Evolutionary conservation across 2,113 vertebrate species (phyloP).

Genomic region (Tautogolabrus adspersus): DNA sequence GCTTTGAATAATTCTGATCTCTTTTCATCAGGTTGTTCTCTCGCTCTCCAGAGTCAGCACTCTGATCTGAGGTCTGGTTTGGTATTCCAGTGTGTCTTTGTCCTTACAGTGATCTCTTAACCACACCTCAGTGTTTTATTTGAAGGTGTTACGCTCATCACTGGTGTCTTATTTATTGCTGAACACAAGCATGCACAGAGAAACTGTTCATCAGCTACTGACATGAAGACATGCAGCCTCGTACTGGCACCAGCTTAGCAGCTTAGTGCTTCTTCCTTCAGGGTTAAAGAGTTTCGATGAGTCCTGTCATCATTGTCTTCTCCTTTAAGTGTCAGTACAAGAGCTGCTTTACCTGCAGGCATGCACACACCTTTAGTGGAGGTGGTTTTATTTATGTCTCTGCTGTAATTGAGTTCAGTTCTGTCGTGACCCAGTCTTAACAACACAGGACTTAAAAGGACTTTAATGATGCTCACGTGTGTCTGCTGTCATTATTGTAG

Average conservation of each 20-base stretch:
- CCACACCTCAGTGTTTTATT: too few relatives aligned
- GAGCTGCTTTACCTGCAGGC: neutral
- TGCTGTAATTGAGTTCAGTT: conserved; percentile 50
- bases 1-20: conserved; percentile 42
- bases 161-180: neutral
- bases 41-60: conserved; percentile 4
- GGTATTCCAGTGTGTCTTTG: neutral
- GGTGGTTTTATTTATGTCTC: conserved; percentile 49
- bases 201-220: neutral
- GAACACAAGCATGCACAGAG: neutral
- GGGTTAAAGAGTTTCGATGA: conserved; percentile 45
- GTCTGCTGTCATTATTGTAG: neutral
- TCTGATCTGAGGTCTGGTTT: neutral
- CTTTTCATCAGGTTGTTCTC: conserved; percentile 44
- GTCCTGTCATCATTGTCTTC: conserved; percentile 38
- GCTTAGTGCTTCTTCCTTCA: conserved; percentile 15
- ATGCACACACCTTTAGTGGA: conserved; percentile 6
- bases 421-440: conserved; percentile 7
- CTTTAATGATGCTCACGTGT: conserved; percentile 26
- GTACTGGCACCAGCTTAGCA: conserved; percentile 5
- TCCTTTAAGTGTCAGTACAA: conserved; percentile 42
- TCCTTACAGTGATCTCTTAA: neutral
- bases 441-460: conserved; percentile 17
- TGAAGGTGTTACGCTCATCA: neutral
- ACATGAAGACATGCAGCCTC: conserved; percentile 24